These are phyloP conservation scores for Drosophila pseudotalamancana DNA, from an alignment of 2,888 invertebrate genomes.

Conservation along the genomic window DNA sequence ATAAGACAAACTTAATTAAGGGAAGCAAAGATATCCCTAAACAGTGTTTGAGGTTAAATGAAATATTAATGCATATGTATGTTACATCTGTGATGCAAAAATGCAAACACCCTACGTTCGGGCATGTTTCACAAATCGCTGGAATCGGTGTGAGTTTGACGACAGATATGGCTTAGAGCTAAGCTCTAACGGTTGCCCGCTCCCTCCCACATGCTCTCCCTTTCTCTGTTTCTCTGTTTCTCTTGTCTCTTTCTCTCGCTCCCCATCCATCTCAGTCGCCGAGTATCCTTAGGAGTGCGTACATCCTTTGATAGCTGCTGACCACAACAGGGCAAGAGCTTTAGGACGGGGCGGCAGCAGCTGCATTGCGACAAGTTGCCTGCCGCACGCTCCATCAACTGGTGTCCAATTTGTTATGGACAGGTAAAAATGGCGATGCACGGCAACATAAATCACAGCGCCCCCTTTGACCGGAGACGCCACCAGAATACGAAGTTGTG, in stretches of 20 bases:
- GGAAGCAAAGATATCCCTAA: no score
- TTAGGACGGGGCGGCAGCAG: slow-evolving; percentile 22
- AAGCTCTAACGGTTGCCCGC: background rate
- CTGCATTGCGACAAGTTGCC: slow-evolving; percentile 73
- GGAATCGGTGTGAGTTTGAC: no score
- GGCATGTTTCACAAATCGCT: no score
- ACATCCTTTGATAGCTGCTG: slow-evolving; percentile 22
- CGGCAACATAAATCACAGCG: slow-evolving; percentile 63
- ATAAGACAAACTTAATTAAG: no score
- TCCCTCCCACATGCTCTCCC: background rate
- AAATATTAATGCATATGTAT: no score
- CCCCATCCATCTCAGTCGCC: background rate
- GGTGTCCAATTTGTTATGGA: slow-evolving; percentile 74
- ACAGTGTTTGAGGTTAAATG: no score
- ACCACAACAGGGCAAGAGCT: slow-evolving; percentile 16
- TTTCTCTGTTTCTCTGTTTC: background rate
- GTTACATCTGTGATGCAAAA: no score
- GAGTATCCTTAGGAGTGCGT: background rate
- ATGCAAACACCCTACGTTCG: no score
- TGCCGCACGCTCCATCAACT: slow-evolving; percentile 63
- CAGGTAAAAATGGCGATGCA: slow-evolving; percentile 72
- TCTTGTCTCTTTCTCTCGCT: no score
- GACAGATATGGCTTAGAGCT: no score
- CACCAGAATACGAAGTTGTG: background rate
- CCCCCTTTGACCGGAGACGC: slow-evolving; percentile 1